Base-by-base conservation (phyloP, 2,888 invertebrate genomes). In the Dryadula phaetusa region DNA sequence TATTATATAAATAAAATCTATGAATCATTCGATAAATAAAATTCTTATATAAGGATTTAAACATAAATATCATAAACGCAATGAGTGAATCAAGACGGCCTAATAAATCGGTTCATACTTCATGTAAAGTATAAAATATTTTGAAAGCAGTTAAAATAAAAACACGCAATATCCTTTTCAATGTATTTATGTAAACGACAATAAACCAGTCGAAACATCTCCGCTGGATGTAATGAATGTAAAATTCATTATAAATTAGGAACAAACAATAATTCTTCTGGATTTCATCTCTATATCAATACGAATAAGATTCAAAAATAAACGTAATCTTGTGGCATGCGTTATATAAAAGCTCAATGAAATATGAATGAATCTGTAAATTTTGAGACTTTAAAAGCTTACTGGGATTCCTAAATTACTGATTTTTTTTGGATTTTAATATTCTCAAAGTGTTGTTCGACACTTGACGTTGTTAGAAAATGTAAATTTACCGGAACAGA, bases 311-410 rank as follows among this genome's bases (percentile, higher is more conserved):
- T 14, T 6, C 44, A 40, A 61, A 49, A 46, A 44, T 18, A 18
- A 28, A 47, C 5, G 14, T 52, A 6, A 14, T 10, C 28, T 22
- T 49, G 34, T n/a, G n/a, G n/a, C 61, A 52, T 37, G 58, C 64
- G 52, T 65, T 64, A 63, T 44, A 60, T 64, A 70, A 65, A 61
- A 34, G 28, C 44, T 65, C 62, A 70, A 67, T 62, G 65, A 67
- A 67, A 70, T 62, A 67, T 67, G 58, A 67, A 63, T 58, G 65
- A 65, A 44, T 64, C 18, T 65, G 32, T 40, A 28, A 70, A 67
- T 65, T 67, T n/a, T 58, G 47, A 34, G 22, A 40, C 42, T 56
- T 64, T 49, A 54, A 37, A 49, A 49, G 20, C 28, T 52, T 28
- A 34, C 37, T 62, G 62, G 32, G 16, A 32, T 42, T 42, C 53